Evolutionary conservation across 1,140 invertebrate species (phyloP), one percentile per base, ranked within the genome.

Genomic region (Contarinia nasturtii): DNA sequence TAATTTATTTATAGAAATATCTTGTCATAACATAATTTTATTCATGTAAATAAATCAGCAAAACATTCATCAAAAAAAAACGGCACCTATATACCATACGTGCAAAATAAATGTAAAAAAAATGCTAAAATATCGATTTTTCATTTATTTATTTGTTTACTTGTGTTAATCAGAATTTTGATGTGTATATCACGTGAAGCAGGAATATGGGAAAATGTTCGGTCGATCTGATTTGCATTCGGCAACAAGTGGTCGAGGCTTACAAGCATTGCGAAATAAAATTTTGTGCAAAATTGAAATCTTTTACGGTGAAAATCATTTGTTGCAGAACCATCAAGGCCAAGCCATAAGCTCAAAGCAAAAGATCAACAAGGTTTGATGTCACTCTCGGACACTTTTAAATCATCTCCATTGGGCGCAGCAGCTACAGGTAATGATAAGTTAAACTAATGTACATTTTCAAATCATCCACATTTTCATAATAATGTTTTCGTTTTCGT

Each of bases 111-210:
- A n/a, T n/a, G n/a, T n/a, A n/a, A n/a, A n/a, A n/a, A n/a, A n/a
- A n/a, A n/a, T n/a, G n/a, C n/a, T n/a, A n/a, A n/a, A n/a, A n/a
- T n/a, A n/a, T n/a, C n/a, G n/a, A n/a, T n/a, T n/a, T n/a, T n/a
- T n/a, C n/a, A n/a, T n/a, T n/a, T n/a, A n/a, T n/a, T n/a, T n/a
- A n/a, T n/a, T n/a, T n/a, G n/a, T n/a, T n/a, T n/a, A 89, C 60
- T 56, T 71, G 33, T 73, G 67, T 50, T 63, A 72, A 50, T 86
- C 86, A 64, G 82, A 88, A 59, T 85, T 76, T 61, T 95, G 90
- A n/a, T n/a, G n/a, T 61, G 61, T 85, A n/a, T 93, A 80, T 64
- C 90, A 95, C 63, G 76, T 95, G 0, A 83, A 88, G 57, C 74
- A 78, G 54, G 89, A 88, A 52, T 93, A 91, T 54, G 79, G 80